Evolutionary conservation across 2,113 vertebrate species (phyloP).

Genomic region (Ceyx margarethae): DNA sequence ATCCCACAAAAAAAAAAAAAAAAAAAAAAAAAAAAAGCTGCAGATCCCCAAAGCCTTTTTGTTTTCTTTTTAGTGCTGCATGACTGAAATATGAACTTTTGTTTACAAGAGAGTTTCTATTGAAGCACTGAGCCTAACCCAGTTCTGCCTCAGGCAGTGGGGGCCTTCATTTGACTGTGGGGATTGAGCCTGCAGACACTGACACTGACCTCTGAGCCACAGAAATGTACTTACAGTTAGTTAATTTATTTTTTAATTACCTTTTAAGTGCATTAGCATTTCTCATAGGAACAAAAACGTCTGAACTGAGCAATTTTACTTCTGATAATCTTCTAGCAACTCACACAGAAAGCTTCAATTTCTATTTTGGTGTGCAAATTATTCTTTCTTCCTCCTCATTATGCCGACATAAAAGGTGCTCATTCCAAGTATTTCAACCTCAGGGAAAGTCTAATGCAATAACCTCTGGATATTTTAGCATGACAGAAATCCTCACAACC

Average conservation of each 20-base stretch:
- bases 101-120: background rate
- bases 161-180: background rate
- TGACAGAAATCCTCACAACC: background rate
- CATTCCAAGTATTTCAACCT: background rate
- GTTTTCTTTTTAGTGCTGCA: background rate
- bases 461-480: background rate
- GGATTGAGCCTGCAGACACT: fast-evolving
- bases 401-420: background rate
- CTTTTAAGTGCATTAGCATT: background rate
- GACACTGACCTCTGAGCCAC: background rate
- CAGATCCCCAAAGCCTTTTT: background rate
- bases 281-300: background rate
- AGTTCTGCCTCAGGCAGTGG: fast-evolving
- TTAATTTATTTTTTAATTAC: background rate
- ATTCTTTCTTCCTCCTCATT: background rate
- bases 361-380: background rate
- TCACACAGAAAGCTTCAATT: background rate
- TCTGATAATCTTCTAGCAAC: background rate
- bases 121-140: fast-evolving
- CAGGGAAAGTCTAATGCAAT: background rate
- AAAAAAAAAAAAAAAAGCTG: too few relatives aligned
- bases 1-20: too few relatives aligned
- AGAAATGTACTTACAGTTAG: background rate
- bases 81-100: background rate
- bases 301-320: background rate